Evolutionary conservation across 2,888 invertebrate genomes (phyloP).

Genomic region (Stenoptilia bipunctidactyla): DNA sequence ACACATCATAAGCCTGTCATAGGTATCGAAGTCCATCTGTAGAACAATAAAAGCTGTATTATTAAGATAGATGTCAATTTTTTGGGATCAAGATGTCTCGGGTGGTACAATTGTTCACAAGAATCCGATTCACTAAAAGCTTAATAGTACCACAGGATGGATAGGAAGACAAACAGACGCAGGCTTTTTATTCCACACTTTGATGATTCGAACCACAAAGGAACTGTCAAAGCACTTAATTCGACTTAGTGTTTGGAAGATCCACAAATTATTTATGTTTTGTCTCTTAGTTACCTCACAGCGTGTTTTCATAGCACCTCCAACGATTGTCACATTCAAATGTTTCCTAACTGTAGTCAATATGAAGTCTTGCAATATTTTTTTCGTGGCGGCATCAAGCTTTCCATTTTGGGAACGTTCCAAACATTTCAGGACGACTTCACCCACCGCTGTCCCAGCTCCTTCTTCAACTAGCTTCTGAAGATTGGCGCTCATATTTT

Average conservation of each 20-base stretch:
- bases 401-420: constrained; percentile 50
- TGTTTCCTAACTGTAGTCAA: constrained; percentile 43
- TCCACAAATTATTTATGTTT: too few species aligned
- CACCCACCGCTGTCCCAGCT: constrained; percentile 41
- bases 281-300: constrained; percentile 55
- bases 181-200: too few species aligned
- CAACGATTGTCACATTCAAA: constrained; percentile 51
- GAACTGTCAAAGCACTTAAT: too few species aligned
- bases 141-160: too few species aligned
- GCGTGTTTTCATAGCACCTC: constrained; percentile 58
- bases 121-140: too few species aligned
- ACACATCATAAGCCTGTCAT: constrained; percentile 47
- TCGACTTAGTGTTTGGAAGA: too few species aligned
- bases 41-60: too few species aligned
- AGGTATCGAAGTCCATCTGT: constrained; percentile 49
- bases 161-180: too few species aligned
- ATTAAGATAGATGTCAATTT: too few species aligned
- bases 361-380: constrained; percentile 43
- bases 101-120: too few species aligned
- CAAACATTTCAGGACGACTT: constrained; percentile 34
- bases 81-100: too few species aligned
- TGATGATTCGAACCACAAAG: too few species aligned
- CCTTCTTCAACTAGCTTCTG: constrained; percentile 33
- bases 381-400: constrained; percentile 34
- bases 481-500: constrained; percentile 53